Conservation (phyloP, 2,113 vertebrate species). For the Apodemus speciosus region DNA sequence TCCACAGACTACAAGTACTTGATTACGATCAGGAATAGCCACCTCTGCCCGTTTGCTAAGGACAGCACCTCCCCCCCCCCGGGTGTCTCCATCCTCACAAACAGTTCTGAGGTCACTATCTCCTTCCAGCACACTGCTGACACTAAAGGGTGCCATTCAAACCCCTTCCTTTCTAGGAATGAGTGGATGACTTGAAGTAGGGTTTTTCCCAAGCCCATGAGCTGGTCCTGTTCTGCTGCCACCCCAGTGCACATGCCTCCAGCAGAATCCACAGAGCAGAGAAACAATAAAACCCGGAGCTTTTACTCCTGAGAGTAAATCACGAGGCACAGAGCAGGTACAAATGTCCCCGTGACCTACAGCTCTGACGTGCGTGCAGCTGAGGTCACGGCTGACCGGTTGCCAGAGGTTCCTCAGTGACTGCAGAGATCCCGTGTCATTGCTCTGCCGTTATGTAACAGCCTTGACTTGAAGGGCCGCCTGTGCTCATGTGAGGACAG, state of each 20-base stretch:
- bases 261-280: slow-evolving; percentile 14
- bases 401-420: slow-evolving; percentile 73
- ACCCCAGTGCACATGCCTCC: slow-evolving; percentile 37
- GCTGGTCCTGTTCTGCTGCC: not conserved
- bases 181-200: slow-evolving; percentile 9
- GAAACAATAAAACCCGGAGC: not conserved
- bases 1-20: not conserved
- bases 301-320: not conserved
- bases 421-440: slow-evolving; percentile 76
- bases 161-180: slow-evolving; percentile 50
- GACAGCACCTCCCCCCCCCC: not conserved
- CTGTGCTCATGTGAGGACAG: slow-evolving; percentile 69
- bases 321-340: slow-evolving; percentile 48
- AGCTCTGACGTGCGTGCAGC: slow-evolving; percentile 65
- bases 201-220: slow-evolving; percentile 64
- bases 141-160: slow-evolving; percentile 36
- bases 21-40: not conserved
- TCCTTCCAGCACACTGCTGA: slow-evolving; percentile 29
- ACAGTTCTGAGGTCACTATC: not conserved
- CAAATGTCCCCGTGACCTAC: slow-evolving; percentile 53
- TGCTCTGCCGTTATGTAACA: slow-evolving; percentile 75
- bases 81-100: not conserved
- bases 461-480: slow-evolving; percentile 77
- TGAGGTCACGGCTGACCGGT: slow-evolving; percentile 76
- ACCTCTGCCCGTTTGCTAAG: not conserved